Evolutionary conservation across 1,140 invertebrate species (phyloP).

Genomic region (Platorchestia sp.): DNA sequence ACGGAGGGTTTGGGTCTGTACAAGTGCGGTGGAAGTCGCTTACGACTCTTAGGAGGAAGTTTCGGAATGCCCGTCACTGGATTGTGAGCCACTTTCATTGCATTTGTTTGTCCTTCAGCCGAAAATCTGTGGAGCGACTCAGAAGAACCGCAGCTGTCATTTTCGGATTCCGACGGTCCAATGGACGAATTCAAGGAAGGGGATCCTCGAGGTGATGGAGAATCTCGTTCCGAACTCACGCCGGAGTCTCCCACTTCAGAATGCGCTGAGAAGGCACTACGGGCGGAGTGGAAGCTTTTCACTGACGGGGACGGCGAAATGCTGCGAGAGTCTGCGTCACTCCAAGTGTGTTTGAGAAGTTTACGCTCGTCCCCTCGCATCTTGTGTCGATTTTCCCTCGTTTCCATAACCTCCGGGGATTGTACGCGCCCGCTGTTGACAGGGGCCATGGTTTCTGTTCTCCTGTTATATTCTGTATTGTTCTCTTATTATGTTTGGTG

Average conservation of each 20-base stretch:
- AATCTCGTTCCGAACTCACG: constrained; percentile 65
- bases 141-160: constrained; percentile 64
- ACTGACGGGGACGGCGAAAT: constrained; percentile 18
- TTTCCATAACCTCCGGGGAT: neutral
- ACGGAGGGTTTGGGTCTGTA: constrained; percentile 51
- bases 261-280: constrained; percentile 57
- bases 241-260: constrained; percentile 66
- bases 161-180: constrained; percentile 64
- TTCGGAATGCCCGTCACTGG: neutral
- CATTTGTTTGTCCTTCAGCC: neutral
- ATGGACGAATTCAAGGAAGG: constrained; percentile 53
- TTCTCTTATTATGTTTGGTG: too few species aligned
- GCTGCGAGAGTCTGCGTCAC: constrained; percentile 14
- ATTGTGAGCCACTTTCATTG: neutral
- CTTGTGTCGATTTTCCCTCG: neutral
- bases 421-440: neutral
- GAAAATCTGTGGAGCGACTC: constrained; percentile 60
- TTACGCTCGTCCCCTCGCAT: neutral
- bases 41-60: neutral
- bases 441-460: neutral
- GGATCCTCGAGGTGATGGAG: constrained; percentile 60
- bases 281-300: constrained; percentile 36
- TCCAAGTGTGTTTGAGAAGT: neutral
- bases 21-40: neutral
- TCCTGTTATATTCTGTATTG: neutral